Conservation (phyloP, 2,888 invertebrate species). For the Pardosa pseudoannulata region DNA sequence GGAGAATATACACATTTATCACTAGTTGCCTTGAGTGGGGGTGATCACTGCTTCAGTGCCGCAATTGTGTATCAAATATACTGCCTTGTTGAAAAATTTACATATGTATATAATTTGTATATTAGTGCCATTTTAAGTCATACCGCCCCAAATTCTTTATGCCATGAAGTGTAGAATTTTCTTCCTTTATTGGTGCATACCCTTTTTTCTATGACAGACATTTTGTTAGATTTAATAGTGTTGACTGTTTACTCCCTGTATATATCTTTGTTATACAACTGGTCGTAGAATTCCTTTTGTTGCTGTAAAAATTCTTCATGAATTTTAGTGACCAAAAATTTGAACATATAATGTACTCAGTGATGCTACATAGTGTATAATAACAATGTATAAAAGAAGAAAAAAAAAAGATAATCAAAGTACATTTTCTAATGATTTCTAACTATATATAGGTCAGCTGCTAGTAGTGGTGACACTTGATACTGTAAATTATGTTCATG, state of each 20-base stretch:
- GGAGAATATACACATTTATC: too few species aligned
- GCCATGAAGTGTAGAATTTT: slow-evolving; percentile 36
- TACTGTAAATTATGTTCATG: background rate
- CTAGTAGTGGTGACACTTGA: background rate
- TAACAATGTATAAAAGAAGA: slow-evolving; percentile 17
- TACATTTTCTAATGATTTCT: slow-evolving; percentile 52
- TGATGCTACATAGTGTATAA: too few species aligned
- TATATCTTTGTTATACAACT: slow-evolving; percentile 21
- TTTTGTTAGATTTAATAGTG: slow-evolving; percentile 5
- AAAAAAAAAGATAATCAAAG: slow-evolving; percentile 53
- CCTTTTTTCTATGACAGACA: background rate
- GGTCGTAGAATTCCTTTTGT: slow-evolving; percentile 4
- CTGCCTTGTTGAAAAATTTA: background rate
- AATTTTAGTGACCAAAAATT: too few species aligned
- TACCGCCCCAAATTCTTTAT: background rate
- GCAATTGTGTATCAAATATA: background rate
- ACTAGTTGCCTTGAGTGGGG: background rate
- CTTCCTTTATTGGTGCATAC: slow-evolving; percentile 15
- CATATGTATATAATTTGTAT: background rate
- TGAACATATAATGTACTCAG: too few species aligned
- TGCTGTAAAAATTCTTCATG: background rate
- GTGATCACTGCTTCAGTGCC: too few species aligned
- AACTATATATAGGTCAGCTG: background rate
- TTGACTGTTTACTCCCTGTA: slow-evolving; percentile 6
- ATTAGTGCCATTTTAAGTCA: slow-evolving; percentile 4